Percentiles rank a stretch among this genome's conserved stretches.
Evolutionary conservation across 2,888 invertebrate genomes (phyloP).

Genomic region (Drosophila fungiperda): DNA sequence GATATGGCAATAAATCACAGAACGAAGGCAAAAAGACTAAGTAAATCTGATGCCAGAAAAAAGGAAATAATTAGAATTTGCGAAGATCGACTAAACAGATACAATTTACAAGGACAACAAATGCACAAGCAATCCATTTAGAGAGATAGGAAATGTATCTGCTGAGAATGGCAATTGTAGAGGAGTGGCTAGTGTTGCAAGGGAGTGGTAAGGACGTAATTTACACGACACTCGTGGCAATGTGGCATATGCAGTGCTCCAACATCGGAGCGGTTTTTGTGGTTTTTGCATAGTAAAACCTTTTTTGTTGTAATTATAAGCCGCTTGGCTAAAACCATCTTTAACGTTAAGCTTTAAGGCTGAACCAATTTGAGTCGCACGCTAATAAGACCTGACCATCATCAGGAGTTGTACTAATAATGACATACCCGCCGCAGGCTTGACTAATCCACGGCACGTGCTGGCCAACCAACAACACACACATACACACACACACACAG

Average conservation of each 20-base stretch:
- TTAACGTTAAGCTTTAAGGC: slow-evolving; percentile 20
- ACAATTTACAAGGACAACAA: slow-evolving; percentile 12
- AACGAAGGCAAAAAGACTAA: neutral
- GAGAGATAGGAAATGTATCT: slow-evolving; percentile 15
- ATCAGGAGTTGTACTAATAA: neutral
- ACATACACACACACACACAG: slow-evolving; percentile 18
- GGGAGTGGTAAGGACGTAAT: neutral
- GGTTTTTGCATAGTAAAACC: slow-evolving; percentile 38
- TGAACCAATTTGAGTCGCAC: neutral
- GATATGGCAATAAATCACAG: slow-evolving; percentile 38
- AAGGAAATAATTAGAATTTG: slow-evolving; percentile 3
- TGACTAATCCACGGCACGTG: slow-evolving; percentile 64
- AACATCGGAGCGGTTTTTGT: neutral
- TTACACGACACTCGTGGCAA: neutral
- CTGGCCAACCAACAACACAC: slow-evolving; percentile 24
- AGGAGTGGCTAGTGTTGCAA: neutral
- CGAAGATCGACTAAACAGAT: slow-evolving; percentile 4
- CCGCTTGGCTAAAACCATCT: slow-evolving; percentile 43
- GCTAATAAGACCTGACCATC: slow-evolving; percentile 22
- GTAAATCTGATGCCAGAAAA: neutral
- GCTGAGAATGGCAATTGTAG: slow-evolving; percentile 13
- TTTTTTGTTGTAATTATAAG: slow-evolving; percentile 54
- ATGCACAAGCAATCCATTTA: slow-evolving; percentile 27
- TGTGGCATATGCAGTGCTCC: slow-evolving; percentile 14
- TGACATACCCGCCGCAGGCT: slow-evolving; percentile 36